Base-by-base conservation (phyloP, 2,113 vertebrate genomes). In the Xiphias gladius region DNA sequence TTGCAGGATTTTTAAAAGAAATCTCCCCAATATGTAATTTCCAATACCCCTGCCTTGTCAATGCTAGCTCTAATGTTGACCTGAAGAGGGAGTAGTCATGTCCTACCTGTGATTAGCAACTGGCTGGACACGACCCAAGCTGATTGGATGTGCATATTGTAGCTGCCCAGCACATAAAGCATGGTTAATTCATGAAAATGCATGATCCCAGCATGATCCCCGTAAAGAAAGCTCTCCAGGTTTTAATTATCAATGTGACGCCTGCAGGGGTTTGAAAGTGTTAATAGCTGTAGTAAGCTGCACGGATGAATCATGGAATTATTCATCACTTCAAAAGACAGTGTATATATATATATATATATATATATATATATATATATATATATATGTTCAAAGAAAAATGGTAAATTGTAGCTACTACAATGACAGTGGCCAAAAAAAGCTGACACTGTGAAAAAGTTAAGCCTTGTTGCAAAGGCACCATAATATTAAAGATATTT, bases 161-260 rank as follows among this genome's bases (percentile, higher is more conserved):
- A 22, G 68, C 55, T 30, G 13, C 17, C 2, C n/a, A 54, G 19
- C 12, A 59, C 8, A 24, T 28, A 24, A 4, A 54, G 35, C 43
- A 37, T 0, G 1, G 26, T 63, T 37, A 61, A 41, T 57, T 17
- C 52, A 64, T 76, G 28, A 63, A 39, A 67, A 50, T 24, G 14
- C 35, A 43, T 13, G 19, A 59, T 71, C 30, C 30, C 65, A 48
- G 16, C 24, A 52, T 70, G 54, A 79, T 71, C 37, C 41, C 32
- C 62, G 41, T 50, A 41, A 75, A 83, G 67, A 61, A 69, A 64
- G 39, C 78, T 84, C 73, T 84, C 65, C 67, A 82, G 59, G 63
- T 28, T 87, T 41, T 4, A 79, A 86, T 79, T 77, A 79, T 65
- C 30, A 82, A 32, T 46, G 63, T 55, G 73, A 76, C 46, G 43